Conservation (phyloP, 2,888 invertebrate genomes). For the Lamellibrachia columna region DNA sequence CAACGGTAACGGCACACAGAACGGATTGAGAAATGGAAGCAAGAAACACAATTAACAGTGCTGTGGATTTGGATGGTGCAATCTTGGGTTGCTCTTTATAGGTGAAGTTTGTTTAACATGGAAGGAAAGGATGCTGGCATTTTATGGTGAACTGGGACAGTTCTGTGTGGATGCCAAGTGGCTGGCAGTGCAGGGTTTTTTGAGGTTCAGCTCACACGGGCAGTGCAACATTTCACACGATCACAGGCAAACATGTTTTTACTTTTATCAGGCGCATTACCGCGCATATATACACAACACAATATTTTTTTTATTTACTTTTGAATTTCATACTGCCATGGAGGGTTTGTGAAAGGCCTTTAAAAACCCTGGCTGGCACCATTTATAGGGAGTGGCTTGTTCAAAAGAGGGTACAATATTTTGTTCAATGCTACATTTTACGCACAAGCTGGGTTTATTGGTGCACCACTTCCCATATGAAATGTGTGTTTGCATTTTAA, state of each 20-base stretch:
- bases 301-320: no score
- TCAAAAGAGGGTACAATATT: neutral
- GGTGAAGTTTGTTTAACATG: neutral
- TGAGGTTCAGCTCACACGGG: no score
- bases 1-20: neutral
- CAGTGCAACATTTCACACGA: no score
- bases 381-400: neutral
- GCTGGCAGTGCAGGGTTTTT: no score
- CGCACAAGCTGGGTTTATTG: neutral
- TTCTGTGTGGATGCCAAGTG: neutral
- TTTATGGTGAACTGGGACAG: neutral
- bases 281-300: no score
- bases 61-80: neutral
- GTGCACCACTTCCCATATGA: neutral
- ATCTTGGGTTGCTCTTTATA: neutral
- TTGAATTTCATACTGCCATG: no score
- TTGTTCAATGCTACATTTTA: neutral
- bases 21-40: neutral
- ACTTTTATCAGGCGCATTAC: no score
- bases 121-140: neutral
- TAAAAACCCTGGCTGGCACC: neutral
- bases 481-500: neutral
- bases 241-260: no score
- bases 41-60: neutral
- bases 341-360: no score